Evolutionary conservation across 2,888 invertebrate genomes (phyloP), one percentile per base, ranked within the genome.

Genomic region (Choristoneura rosaceana): DNA sequence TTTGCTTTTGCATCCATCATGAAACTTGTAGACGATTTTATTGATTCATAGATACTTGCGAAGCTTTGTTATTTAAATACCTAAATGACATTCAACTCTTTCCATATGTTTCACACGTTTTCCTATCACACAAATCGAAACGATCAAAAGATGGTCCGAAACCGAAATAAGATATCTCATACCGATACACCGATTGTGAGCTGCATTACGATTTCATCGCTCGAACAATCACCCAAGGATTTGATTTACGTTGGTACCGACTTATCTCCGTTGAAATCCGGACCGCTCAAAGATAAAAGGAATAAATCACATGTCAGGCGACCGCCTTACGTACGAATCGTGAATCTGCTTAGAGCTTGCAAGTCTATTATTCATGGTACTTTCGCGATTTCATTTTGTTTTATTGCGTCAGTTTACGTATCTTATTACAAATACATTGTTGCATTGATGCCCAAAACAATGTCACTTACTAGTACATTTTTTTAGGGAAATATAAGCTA

Each of bases 241-340:
- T 89, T 91, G 90, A 88, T 90, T 91, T 89, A 90, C 86, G 89
- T 83, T 84, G 85, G 85, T 82, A 79, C 80, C 76, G 78, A 80
- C 84, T 88, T 90, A 90, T 90, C 86, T 84, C 76, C 84, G 87
- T 87, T 88, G 84, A 87, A 90, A 90, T 89, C 87, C 86, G 84
- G 82, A 82, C 84, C 84, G 81, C 81, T 85, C 85, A 79, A 80
- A 90, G 90, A 91, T 91, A 90, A 91, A 89, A 88, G 87, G 87
- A 89, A 92, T 91, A 91, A 91, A 92, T 92, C 91, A 89, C 88
- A 84, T 87, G 90, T 90, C 91, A 89, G 84, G 79, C 86, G 84
- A 87, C 85, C 84, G 88, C 85, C 90, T 89, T 90, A 89, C 90
- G 86, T 83, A 84, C 81, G 84, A 83, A 38, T 71, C 71, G 71